Evolutionary conservation across 2,888 invertebrate genomes (phyloP).

Genomic region (Trichopoda pennipes): DNA sequence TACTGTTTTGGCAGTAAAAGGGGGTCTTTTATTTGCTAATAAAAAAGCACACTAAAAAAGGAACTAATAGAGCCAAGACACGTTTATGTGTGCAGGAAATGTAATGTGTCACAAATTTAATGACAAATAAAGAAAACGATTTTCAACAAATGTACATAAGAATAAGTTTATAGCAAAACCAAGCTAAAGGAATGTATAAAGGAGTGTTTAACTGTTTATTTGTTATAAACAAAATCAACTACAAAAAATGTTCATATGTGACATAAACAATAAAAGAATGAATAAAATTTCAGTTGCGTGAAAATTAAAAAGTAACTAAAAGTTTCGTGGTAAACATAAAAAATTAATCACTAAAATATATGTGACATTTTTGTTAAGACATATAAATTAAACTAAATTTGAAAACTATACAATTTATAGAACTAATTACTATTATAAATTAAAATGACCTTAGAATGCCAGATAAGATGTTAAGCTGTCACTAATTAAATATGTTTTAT

Average conservation of each 20-base stretch:
- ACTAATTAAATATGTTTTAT: no score
- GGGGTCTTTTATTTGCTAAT: constrained; percentile 9
- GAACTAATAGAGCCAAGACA: constrained; percentile 51
- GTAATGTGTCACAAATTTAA: constrained; percentile 47
- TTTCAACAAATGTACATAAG: background rate
- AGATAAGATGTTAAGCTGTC: no score
- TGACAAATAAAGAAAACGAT: constrained; percentile 35
- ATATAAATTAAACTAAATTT: no score
- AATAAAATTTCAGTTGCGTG: background rate
- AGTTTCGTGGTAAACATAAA: background rate
- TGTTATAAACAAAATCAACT: background rate
- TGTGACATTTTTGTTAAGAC: no score
- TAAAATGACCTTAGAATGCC: no score
- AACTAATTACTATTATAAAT: no score
- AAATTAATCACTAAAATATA: no score
- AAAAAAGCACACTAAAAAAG: background rate
- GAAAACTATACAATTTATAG: no score
- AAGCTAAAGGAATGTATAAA: background rate
- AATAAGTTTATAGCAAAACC: background rate
- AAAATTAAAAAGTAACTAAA: background rate
- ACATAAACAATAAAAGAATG: background rate
- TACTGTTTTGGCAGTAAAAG: constrained; percentile 3
- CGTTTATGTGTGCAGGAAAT: constrained; percentile 60
- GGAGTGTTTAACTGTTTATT: constrained; percentile 2
- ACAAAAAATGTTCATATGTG: constrained; percentile 6